Percentiles rank a stretch among this genome's conserved stretches.
Evolutionary conservation across 2,797 vertebrate species (phyloP).

Genomic region (Anguilla marmorata): DNA sequence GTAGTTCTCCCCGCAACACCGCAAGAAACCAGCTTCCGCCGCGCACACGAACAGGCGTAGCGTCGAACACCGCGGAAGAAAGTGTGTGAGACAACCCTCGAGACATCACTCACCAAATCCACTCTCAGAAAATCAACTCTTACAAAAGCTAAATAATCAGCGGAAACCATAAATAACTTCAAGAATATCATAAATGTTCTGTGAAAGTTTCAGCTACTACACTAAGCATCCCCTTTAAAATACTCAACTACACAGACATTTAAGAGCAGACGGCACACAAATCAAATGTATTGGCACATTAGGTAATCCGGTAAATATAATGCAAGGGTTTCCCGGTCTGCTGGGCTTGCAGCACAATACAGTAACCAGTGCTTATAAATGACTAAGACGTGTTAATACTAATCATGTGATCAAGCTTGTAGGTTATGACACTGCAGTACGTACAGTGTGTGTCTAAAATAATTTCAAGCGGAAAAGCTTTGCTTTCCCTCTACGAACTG

Average conservation of each 20-base stretch:
- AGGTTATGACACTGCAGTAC: conserved; percentile 15
- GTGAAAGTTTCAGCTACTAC: not conserved
- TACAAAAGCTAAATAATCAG: not conserved
- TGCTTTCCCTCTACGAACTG: not conserved
- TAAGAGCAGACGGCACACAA: not conserved
- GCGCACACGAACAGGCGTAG: not conserved
- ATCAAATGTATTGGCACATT: conserved; percentile 41
- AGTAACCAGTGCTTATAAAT: not conserved
- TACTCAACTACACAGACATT: not conserved
- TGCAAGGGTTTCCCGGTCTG: conserved; percentile 30
- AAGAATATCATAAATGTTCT: not conserved
- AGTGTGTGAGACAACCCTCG: too few relatives aligned
- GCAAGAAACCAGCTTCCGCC: not conserved
- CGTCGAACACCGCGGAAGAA: not conserved
- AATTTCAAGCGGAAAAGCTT: conserved; percentile 14
- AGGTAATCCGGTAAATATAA: conserved; percentile 15
- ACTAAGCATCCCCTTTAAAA: not conserved
- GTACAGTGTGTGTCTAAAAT: conserved; percentile 17
- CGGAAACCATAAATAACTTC: conserved; percentile 14
- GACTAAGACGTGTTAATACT: conserved; percentile 14
- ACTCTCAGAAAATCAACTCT: not conserved
- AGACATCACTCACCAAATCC: not conserved
- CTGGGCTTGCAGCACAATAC: conserved; percentile 26
- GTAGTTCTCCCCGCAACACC: not conserved
- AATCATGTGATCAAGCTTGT: conserved; percentile 18